A percentile compares a stretch with the other conserved stretches of the same genome.
These are phyloP conservation scores for Pitta sordida DNA, from an alignment of 2,113 vertebrate species.

Conservation along the genomic window DNA sequence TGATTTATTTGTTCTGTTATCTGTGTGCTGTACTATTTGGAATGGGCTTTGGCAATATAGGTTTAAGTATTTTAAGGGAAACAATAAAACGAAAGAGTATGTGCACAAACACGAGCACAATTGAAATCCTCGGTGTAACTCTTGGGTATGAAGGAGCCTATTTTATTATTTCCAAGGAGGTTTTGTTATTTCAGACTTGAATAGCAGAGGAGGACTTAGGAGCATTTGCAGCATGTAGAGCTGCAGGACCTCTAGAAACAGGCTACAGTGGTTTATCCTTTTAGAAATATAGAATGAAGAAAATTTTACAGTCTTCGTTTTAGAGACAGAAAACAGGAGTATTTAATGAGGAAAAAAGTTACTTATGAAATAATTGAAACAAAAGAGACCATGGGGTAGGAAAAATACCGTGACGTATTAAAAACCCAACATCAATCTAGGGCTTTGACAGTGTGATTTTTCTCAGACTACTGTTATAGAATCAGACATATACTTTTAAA, in stretches of 20 bases:
- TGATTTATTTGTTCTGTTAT: background rate
- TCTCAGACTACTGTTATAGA: background rate
- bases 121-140: background rate
- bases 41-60: background rate
- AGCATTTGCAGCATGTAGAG: background rate
- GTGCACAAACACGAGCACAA: background rate
- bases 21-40: background rate
- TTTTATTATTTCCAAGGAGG: background rate
- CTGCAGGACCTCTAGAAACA: background rate
- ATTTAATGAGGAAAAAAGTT: background rate
- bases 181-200: background rate
- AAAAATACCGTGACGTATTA: too few species aligned
- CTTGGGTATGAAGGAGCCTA: background rate
- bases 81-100: background rate
- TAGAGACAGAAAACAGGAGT: background rate
- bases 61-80: background rate
- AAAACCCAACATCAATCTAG: background rate
- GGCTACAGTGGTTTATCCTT: background rate
- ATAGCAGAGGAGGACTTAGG: background rate
- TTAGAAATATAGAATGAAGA: background rate
- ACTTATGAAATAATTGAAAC: background rate
- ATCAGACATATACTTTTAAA: background rate
- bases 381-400: background rate
- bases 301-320: background rate
- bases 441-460: background rate